Evolutionary conservation across 1,140 invertebrate species (phyloP).

Genomic region (Dufourea novaeangliae): DNA sequence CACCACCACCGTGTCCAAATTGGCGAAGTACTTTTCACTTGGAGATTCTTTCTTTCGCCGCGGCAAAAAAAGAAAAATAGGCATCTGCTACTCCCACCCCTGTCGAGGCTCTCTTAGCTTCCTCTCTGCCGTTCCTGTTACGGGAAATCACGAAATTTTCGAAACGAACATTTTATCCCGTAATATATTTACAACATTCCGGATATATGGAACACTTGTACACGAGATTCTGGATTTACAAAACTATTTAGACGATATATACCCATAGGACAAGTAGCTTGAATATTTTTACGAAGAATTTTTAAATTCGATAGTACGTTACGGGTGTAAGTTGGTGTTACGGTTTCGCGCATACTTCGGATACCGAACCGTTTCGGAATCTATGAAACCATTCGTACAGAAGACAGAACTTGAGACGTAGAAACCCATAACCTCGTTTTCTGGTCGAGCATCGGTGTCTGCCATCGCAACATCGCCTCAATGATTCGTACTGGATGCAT

Average conservation of each 20-base stretch:
- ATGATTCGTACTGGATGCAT: conserved; percentile 55
- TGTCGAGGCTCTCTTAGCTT: not conserved
- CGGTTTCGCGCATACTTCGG: not conserved
- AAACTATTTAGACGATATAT: not conserved
- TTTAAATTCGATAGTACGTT: too few relatives aligned
- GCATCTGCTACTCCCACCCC: not conserved
- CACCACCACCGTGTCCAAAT: conserved; percentile 50
- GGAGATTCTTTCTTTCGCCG: conserved; percentile 31
- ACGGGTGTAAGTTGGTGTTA: not conserved
- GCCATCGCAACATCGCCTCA: conserved; percentile 27
- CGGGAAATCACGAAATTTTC: too few relatives aligned
- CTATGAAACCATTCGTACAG: too few relatives aligned
- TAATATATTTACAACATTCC: not conserved
- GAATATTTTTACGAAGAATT: too few relatives aligned
- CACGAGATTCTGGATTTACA: not conserved
- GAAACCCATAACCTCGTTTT: conserved; percentile 12
- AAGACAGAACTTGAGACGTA: not conserved
- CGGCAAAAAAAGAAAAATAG: conserved; percentile 58
- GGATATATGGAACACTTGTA: not conserved
- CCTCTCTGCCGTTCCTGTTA: not conserved
- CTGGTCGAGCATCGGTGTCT: conserved; percentile 4
- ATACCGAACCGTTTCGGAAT: too few relatives aligned
- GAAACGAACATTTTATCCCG: not conserved
- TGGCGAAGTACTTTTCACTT: conserved; percentile 60
- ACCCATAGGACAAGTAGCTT: too few relatives aligned